Percentiles rank a stretch among this genome's conserved stretches.
phyloP scores from a whole-genome alignment of 2,113 vertebrate species.

The Mungos mungo region DNA sequence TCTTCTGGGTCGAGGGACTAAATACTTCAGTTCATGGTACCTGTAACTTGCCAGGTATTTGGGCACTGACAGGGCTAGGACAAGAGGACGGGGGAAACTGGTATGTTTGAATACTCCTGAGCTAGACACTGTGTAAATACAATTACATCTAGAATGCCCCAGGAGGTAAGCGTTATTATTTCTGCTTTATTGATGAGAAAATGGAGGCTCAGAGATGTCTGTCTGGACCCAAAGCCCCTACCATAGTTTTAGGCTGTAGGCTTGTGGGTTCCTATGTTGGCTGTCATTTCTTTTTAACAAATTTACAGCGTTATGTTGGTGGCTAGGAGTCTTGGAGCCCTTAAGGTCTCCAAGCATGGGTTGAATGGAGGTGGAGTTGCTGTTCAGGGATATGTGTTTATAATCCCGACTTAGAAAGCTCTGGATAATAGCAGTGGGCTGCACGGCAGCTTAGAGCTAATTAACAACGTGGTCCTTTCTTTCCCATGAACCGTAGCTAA shows the following conservation, averaged over 20 bases:
- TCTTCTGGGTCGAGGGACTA: background rate
- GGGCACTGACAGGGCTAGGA: background rate
- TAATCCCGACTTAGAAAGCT: background rate
- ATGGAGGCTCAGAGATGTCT: background rate
- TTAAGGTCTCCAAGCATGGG: background rate
- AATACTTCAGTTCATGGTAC: background rate
- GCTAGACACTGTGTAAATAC: background rate
- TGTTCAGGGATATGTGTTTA: slow-evolving; percentile 35
- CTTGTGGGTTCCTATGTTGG: background rate
- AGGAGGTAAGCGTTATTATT: background rate
- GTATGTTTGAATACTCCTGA: background rate
- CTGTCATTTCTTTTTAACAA: background rate
- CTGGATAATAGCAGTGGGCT: background rate
- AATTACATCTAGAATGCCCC: background rate
- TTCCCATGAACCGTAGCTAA: background rate
- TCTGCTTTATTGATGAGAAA: background rate
- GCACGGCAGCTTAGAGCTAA: background rate
- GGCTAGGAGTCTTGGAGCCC: background rate
- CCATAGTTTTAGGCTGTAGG: background rate
- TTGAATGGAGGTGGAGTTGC: background rate
- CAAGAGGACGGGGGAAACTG: background rate
- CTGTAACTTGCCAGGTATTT: background rate
- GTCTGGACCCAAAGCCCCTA: background rate
- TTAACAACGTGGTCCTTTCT: slow-evolving; percentile 3
- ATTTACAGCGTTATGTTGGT: background rate